Base-by-base conservation (phyloP, 2,797 vertebrate species). In the Dicrostonyx torquatus region DNA sequence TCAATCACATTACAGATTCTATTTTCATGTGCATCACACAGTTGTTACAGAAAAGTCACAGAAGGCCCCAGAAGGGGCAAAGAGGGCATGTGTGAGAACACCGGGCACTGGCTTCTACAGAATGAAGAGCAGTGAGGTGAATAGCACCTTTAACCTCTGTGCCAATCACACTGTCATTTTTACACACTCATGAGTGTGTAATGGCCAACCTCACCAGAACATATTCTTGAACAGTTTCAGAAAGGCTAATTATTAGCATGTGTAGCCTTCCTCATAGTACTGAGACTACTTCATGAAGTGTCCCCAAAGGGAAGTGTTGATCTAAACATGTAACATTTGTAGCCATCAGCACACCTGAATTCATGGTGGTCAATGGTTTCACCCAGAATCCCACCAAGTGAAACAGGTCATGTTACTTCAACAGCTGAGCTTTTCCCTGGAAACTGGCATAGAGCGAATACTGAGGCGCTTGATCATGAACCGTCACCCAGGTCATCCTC, bases 151-250 rank as follows among this genome's bases (percentile, higher is more conserved):
- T 50, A 88, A 89, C 80, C 40, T 73, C 55, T 84, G 2, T 76
- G 83, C 40, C 58, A 76, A 83, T 45, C 20, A n/a, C 26, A 53
- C 31, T 73, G 50, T 24, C 64, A 62, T 60, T 83, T 78, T 20
- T 18, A 82, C 87, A 43, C 1, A 58, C 20, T 20, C 48, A 8
- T 68, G 43, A 66, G n/a, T 53, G 5, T 72, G 45, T 43, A 13
- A 24, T 82, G 50, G 31, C 58, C 34, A 60, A n/a, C 34, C 15
- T 89, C 95, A 78, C 24, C 75, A 94, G 77, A 85, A 87, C 95
- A 64, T 50, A 75, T 18, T 75, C 40, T 66, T 73, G 48, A 85
- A 73, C 14, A 86, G 50, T 22, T 40, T 93, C 89, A 89, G 83
- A 90, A 94, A 58, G 37, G 34, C 64, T 29, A 73, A 53, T 50